A percentile compares a stretch with the other conserved stretches of the same genome.
Conservation (phyloP, 2,113 vertebrate genomes). For the Antennarius striatus region DNA sequence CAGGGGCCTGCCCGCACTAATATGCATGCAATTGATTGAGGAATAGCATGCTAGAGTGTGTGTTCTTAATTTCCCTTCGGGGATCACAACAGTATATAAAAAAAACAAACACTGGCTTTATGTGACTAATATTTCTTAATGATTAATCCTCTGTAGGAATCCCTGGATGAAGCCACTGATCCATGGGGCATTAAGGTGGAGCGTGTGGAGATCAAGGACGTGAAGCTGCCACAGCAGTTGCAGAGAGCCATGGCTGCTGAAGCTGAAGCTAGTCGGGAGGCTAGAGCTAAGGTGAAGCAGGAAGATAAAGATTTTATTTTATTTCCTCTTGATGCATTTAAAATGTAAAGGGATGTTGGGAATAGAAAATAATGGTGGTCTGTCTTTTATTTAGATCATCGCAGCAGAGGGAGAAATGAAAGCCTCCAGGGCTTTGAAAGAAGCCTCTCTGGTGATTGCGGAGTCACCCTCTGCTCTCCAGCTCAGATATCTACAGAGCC, state of each 20-base stretch:
- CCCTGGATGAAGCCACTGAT: conserved; percentile 81
- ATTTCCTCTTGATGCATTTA: conserved; percentile 1
- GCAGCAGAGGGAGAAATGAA: conserved; percentile 84
- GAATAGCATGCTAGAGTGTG: too few species aligned
- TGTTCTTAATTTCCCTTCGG: too few species aligned
- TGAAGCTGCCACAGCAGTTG: conserved; percentile 84
- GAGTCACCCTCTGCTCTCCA: conserved; percentile 84
- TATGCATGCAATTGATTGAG: too few species aligned
- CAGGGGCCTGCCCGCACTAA: too few species aligned
- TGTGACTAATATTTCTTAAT: conserved; percentile 1
- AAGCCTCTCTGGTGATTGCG: conserved; percentile 82
- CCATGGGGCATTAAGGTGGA: conserved; percentile 87
- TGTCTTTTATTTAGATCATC: conserved; percentile 53
- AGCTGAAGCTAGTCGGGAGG: conserved; percentile 85
- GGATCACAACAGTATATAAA: too few species aligned
- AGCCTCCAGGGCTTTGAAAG: conserved; percentile 85
- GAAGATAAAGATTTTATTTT: not conserved
- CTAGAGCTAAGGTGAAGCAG: conserved; percentile 83
- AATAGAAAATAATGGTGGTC: not conserved
- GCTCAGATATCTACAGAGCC: conserved; percentile 86
- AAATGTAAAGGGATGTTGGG: not conserved
- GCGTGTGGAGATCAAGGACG: conserved; percentile 87
- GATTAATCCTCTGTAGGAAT: conserved; percentile 62
- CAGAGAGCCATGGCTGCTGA: conserved; percentile 90
- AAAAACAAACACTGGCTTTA: too few species aligned